Percentiles rank a stretch among this genome's conserved stretches.
Conservation (phyloP, 2,113 vertebrate genomes). For the Pterocles orientalis region DNA sequence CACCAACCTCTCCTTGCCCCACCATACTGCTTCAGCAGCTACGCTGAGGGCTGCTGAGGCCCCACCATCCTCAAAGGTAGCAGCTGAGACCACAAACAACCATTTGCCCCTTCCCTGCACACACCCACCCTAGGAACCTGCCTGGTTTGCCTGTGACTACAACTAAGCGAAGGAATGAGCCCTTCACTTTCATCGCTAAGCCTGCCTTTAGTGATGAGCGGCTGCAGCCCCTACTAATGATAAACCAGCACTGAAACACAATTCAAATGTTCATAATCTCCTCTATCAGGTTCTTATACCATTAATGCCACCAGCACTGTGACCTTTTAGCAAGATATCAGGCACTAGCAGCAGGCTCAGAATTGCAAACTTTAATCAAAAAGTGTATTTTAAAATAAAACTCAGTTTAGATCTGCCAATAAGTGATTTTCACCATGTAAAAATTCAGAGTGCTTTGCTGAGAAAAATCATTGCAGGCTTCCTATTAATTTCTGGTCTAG, state of each 20-base stretch:
- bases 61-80: background rate
- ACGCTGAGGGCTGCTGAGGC: background rate
- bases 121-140: background rate
- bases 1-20: background rate
- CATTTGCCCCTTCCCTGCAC: background rate
- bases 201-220: background rate
- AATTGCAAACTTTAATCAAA: constrained; percentile 64
- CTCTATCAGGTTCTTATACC: constrained; percentile 15
- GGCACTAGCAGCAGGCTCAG: constrained; percentile 37
- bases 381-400: constrained; percentile 58
- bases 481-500: constrained; percentile 44
- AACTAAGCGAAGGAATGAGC: fast-evolving
- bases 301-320: constrained; percentile 15
- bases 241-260: background rate
- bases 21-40: background rate
- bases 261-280: constrained; percentile 18
- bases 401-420: constrained; percentile 28
- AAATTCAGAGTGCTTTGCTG: constrained; percentile 13
- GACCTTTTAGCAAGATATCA: constrained; percentile 63
- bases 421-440: constrained; percentile 40
- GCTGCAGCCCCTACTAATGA: background rate
- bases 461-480: constrained; percentile 30
- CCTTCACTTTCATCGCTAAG: background rate
- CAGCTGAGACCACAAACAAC: background rate
- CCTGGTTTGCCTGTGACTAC: background rate